phyloP scores from a whole-genome alignment of 2,797 vertebrate species.

The Melanotaenia parkinsoni region DNA sequence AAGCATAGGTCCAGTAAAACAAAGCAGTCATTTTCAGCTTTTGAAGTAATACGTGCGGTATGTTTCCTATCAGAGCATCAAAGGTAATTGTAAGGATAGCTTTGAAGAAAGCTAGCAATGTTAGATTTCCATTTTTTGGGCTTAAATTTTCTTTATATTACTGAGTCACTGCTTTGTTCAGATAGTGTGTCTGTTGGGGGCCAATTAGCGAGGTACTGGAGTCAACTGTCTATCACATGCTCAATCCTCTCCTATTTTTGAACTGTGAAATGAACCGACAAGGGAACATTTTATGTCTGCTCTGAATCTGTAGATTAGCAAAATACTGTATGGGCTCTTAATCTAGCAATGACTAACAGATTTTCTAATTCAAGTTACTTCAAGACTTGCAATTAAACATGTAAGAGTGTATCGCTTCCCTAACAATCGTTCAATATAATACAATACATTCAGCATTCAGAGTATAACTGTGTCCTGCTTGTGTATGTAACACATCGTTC shows the following conservation, averaged over 20 bases:
- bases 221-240: constrained; percentile 51
- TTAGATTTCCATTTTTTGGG: constrained; percentile 39
- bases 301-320: constrained; percentile 50
- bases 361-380: constrained; percentile 30
- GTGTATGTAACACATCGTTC: constrained; percentile 34
- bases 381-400: constrained; percentile 32
- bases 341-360: constrained; percentile 47
- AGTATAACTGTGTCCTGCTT: constrained; percentile 41
- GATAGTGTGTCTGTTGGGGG: constrained; percentile 58
- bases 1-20: constrained; percentile 32
- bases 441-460: constrained; percentile 46
- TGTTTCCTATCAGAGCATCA: constrained; percentile 49
- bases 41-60: constrained; percentile 47
- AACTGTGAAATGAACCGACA: constrained; percentile 46
- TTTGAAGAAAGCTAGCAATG: constrained; percentile 16
- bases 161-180: constrained; percentile 45
- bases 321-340: constrained; percentile 22
- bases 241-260: constrained; percentile 53
- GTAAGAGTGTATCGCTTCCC: constrained; percentile 26
- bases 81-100: constrained; percentile 33
- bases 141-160: constrained; percentile 34
- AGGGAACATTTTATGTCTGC: constrained; percentile 46
- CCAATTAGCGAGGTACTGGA: constrained; percentile 65
- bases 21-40: constrained; percentile 43
- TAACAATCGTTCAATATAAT: constrained; percentile 31